phyloP scores from a whole-genome alignment of 2,888 invertebrate genomes.

The Pheosia tremula region DNA sequence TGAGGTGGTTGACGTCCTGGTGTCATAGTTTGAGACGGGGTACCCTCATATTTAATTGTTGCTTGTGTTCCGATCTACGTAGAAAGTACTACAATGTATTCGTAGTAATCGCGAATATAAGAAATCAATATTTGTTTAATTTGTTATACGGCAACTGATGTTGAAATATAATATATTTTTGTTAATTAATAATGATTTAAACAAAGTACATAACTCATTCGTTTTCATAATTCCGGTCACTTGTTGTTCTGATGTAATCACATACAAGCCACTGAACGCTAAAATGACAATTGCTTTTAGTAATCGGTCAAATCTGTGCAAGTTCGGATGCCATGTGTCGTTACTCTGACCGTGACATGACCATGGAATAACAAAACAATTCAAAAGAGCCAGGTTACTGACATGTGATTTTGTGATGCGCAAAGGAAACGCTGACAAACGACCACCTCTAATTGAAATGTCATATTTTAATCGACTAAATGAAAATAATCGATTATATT shows the following conservation, averaged over 20 bases:
- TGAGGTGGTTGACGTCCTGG: too few species aligned
- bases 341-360: constrained; percentile 21
- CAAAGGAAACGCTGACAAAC: constrained; percentile 7
- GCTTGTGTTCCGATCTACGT: too few species aligned
- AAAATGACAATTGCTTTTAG: constrained; percentile 20
- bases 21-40: too few species aligned
- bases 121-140: too few species aligned
- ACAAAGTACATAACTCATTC: not conserved
- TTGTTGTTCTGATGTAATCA: constrained; percentile 7
- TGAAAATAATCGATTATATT: constrained; percentile 1
- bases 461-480: not conserved
- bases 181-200: not conserved
- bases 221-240: not conserved
- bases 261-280: constrained; percentile 17
- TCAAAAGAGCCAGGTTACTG: constrained; percentile 19
- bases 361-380: constrained; percentile 17
- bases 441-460: not conserved
- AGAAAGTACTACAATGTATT: too few species aligned
- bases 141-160: not conserved
- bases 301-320: constrained; percentile 49
- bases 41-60: too few species aligned
- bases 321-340: constrained; percentile 13
- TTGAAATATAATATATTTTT: not conserved
- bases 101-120: too few species aligned
- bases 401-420: constrained; percentile 13